Evolutionary conservation across 2,888 invertebrate species (phyloP).

Genomic region (Oscheius sp.): DNA sequence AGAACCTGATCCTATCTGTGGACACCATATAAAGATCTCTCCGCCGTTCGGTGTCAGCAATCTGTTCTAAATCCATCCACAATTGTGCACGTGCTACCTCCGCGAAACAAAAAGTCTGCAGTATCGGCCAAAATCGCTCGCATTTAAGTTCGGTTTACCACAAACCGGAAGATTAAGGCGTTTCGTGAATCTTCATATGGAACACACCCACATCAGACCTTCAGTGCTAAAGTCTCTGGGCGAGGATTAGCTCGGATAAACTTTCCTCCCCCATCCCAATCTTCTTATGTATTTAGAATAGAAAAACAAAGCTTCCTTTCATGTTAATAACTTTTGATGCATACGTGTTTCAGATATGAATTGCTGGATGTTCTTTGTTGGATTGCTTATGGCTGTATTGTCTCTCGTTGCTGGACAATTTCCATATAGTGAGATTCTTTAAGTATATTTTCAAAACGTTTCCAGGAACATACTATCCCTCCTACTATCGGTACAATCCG

Average conservation of each 20-base stretch:
- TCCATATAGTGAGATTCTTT: background rate
- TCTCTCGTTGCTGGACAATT: background rate
- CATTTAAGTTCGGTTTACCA: background rate
- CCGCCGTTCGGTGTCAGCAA: background rate
- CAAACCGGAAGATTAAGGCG: background rate
- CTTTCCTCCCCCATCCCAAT: too few species aligned
- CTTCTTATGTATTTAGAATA: too few species aligned
- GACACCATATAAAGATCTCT: slow-evolving; percentile 3
- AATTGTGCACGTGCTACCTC: slow-evolving; percentile 10
- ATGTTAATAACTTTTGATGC: too few species aligned
- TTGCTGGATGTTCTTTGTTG: too few species aligned
- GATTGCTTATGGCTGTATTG: background rate
- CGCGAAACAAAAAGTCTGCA: slow-evolving; percentile 1
- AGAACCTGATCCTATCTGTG: slow-evolving; percentile 15
- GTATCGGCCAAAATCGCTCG: background rate
- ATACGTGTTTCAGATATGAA: too few species aligned
- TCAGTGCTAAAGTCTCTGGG: background rate
- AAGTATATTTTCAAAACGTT: background rate
- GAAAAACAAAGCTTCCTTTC: too few species aligned
- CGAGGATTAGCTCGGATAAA: too few species aligned
- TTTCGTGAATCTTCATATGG: background rate
- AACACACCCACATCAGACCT: background rate
- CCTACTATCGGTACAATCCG: slow-evolving; percentile 2
- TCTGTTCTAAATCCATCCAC: slow-evolving; percentile 15
- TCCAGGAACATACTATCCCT: slow-evolving; percentile 1